Base-by-base conservation (phyloP, 2,113 vertebrate genomes). In the Myotis davidii region DNA sequence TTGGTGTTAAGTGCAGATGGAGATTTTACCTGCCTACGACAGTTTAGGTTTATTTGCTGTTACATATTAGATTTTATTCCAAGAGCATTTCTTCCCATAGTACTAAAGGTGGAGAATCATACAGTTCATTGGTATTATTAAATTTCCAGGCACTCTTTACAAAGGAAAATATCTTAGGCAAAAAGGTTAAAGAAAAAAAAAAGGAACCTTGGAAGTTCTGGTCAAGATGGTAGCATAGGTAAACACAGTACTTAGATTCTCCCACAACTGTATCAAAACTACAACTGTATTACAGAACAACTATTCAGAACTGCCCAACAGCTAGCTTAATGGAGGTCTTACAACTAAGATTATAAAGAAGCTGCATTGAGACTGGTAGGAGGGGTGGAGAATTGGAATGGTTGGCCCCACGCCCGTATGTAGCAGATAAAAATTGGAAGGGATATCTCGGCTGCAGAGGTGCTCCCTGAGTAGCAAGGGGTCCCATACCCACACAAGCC, bases 71-170 rank as follows among this genome's bases (percentile, higher is more conserved):
- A 77, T 94, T 78, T 82, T 37, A 65, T 86, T 88, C 72, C 39
- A 96, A 94, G 34, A 94, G 50, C 61, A 90, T 83, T 85, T 94
- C 29, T 37, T 95, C 23, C 12, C 82, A 29, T 23, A 74, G 50
- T 83, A 88, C 29, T 76, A 76, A 74, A 85, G 20, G 18, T 74
- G 14, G 32, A 27, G 12, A 90, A 9, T 86, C 73, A 76, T 61
- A n/a, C 86, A 96, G 27, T 61, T 78, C 48, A 92, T 1, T 88
- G 37, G 67, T 69, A 84, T 17, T 74, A 6, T 27, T 54, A 90
- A 76, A 29, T 81, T 81, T 76, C n/a, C 29, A 90, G 29, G 13
- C 70, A 79, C 9, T 78, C 64, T 78, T 90, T 83, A 92, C 12
- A 73, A 85, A 56, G 72, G 39, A 92, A 92, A 92, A 20, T 54